These are phyloP conservation scores for Proteles cristata DNA, from an alignment of 2,113 vertebrate species.

Conservation along the genomic window DNA sequence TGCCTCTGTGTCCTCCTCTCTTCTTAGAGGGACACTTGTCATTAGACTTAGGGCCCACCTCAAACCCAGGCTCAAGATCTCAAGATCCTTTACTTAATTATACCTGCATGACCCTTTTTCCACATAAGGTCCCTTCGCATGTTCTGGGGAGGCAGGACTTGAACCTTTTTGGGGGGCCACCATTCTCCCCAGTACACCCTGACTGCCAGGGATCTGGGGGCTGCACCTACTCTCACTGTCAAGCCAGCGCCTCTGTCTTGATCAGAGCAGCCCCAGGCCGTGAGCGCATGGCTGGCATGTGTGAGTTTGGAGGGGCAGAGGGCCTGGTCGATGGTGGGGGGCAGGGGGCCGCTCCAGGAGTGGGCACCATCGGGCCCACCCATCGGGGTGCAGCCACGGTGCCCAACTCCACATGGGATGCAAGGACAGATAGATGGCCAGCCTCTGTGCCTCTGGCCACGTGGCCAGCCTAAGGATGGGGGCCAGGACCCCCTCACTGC, in stretches of 20 bases:
- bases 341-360: fast-evolving
- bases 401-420: neutral
- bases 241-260: neutral
- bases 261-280: fast-evolving
- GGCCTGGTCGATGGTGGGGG: neutral
- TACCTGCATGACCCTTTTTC: neutral
- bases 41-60: too few relatives aligned
- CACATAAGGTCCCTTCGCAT: neutral
- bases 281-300: fast-evolving
- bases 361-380: neutral
- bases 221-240: neutral
- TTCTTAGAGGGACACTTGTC: neutral
- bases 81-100: neutral
- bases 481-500: fast-evolving
- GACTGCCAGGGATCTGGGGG: too few relatives aligned
- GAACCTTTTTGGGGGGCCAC: neutral
- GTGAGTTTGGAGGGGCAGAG: neutral
- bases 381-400: neutral
- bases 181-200: neutral
- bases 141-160: neutral
- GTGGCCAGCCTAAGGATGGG: neutral
- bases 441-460: too few relatives aligned
- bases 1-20: neutral
- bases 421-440: neutral
- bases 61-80: neutral